phyloP scores from a whole-genome alignment of 1,140 invertebrate genomes.

The Aphis gossypii region DNA sequence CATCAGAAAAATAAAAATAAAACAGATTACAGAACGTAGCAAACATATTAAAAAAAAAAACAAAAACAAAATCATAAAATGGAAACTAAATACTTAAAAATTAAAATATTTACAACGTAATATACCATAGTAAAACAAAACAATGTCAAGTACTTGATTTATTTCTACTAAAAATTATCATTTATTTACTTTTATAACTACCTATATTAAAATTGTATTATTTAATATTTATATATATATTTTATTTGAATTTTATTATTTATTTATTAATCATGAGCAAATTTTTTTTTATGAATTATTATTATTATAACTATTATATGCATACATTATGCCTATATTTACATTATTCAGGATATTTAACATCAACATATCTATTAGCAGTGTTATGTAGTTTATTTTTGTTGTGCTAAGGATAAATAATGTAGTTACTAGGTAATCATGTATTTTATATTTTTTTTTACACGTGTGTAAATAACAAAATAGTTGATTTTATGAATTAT shows the following conservation, averaged over 20 bases:
- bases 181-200: neutral
- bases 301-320: no score
- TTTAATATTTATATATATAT: neutral
- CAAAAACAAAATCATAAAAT: neutral
- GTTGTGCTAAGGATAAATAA: neutral
- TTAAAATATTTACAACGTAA: neutral
- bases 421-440: neutral
- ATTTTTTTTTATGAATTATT: neutral
- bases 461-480: neutral
- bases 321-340: no score
- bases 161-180: neutral
- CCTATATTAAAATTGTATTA: neutral
- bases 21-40: no score
- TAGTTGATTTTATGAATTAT: neutral
- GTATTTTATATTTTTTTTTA: neutral
- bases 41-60: neutral
- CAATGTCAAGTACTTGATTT: neutral
- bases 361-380: neutral
- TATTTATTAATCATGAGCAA: neutral
- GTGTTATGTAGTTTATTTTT: neutral
- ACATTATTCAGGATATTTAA: neutral
- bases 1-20: no score
- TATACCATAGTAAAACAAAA: neutral
- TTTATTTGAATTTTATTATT: neutral
- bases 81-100: neutral